Conservation (phyloP, 1,140 invertebrate species). For the Sinonovacula constricta region DNA sequence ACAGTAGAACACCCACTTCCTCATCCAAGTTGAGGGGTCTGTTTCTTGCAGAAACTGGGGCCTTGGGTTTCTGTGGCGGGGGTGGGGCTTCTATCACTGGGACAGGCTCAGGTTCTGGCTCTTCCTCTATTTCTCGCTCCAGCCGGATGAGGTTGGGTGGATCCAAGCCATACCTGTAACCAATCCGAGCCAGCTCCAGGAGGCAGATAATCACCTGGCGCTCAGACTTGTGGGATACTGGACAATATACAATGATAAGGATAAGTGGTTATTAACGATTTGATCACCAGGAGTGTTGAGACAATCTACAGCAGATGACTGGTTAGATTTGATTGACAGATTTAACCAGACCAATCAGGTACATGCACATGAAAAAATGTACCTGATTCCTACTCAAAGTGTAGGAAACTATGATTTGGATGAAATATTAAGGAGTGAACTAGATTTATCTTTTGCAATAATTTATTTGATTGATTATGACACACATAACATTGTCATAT, state of each 20-base stretch:
- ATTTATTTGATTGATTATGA: no score
- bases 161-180: slow-evolving; percentile 92
- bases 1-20: slow-evolving; percentile 45
- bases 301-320: no score
- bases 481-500: no score
- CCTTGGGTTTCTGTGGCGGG: slow-evolving; percentile 35
- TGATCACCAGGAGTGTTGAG: no score
- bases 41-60: slow-evolving; percentile 2
- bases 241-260: background rate
- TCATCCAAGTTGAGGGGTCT: slow-evolving; percentile 49
- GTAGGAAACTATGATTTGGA: no score
- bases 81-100: slow-evolving; percentile 16
- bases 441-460: no score
- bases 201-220: slow-evolving; percentile 95
- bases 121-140: slow-evolving; percentile 93
- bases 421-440: no score
- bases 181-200: slow-evolving; percentile 92
- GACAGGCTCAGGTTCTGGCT: slow-evolving; percentile 48
- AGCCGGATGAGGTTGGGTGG: slow-evolving; percentile 95
- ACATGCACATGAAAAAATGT: no score
- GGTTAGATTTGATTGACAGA: no score
- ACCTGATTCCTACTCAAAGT: no score
- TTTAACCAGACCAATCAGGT: no score
- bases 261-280: no score
- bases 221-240: slow-evolving; percentile 87